Conservation (phyloP, 2,888 invertebrate genomes). For the Mythimna vitellina region DNA sequence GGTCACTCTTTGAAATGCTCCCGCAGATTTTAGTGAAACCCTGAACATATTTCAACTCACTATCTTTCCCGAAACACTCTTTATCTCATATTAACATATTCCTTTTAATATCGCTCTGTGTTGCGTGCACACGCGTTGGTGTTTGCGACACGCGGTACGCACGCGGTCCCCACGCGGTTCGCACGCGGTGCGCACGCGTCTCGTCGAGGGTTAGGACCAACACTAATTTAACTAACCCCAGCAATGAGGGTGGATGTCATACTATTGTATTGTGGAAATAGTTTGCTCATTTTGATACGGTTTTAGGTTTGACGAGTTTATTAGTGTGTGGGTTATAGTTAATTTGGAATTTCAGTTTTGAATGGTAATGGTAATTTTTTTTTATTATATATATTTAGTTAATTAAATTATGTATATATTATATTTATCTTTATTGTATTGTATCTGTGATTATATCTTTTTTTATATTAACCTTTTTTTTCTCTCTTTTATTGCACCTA, state of each 20-base stretch:
- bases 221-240: slow-evolving; percentile 69
- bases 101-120: slow-evolving; percentile 81
- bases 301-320: slow-evolving; percentile 67
- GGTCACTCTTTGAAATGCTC: too few relatives aligned
- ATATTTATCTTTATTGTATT: too few relatives aligned
- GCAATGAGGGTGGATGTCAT: slow-evolving; percentile 66
- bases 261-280: slow-evolving; percentile 68
- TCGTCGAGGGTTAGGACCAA: slow-evolving; percentile 74
- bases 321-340: slow-evolving; percentile 50
- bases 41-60: neutral
- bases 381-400: too few relatives aligned
- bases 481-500: too few relatives aligned
- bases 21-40: neutral
- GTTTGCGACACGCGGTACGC: slow-evolving; percentile 78
- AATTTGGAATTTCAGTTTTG: slow-evolving; percentile 23
- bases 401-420: too few relatives aligned
- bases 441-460: too few relatives aligned
- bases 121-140: slow-evolving; percentile 82
- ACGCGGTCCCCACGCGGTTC: slow-evolving; percentile 77
- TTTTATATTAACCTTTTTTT: too few relatives aligned
- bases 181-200: slow-evolving; percentile 72
- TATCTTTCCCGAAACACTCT: slow-evolving; percentile 55
- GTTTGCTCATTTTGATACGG: slow-evolving; percentile 79
- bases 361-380: slow-evolving; percentile 13
- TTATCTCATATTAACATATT: slow-evolving; percentile 78